Evolutionary conservation across 2,888 invertebrate species (phyloP), one percentile per base, ranked within the genome.

Genomic region (Noctua fimbriata): DNA sequence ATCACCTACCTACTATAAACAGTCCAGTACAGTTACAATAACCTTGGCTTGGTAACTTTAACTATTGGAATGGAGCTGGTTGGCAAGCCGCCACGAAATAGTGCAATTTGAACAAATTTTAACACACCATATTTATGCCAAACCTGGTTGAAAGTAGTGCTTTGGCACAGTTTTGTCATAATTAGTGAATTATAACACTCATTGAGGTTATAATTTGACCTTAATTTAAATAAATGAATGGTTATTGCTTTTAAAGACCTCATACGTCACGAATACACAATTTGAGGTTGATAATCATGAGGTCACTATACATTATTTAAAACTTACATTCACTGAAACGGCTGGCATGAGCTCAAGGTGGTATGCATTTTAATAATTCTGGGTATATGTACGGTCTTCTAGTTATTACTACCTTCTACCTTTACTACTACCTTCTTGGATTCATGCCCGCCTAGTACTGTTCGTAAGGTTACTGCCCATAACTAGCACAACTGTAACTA

Each of bases 81-180:
- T 85, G 85, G 86, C 85, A 75, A 28, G 36, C 65, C 63, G 74
- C 85, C 85, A 85, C 63, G 63, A 73, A 83, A 86, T 83, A 83
- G 69, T 77, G 75, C 76, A 80, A 85, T 85, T 86, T 77, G 69
- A 83, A 86, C 83, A 86, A 83, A 80, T 80, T 85, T 74, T 83
- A 83, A 79, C 85, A 86, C 86, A 74, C 86, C 76, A 77, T 83
- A 85, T 80, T 86, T 83, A 86, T 83, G 83, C 85, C 86, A 85
- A 77, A 77, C 86, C 80, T 67, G 76, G 69, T 65, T 14, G n/a
- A 67, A 83, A 85, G 78, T 80, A 77, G 74, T 65, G 24, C 69
- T 83, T 86, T 83, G 80, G 74, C 86, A 80, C 76, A 80, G 66
- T 86, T 86, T 80, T 79, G 67, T 69, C 83, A 86, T 75, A 85